phyloP scores from a whole-genome alignment of 2,888 invertebrate species.

The Scaptomyza parva region DNA sequence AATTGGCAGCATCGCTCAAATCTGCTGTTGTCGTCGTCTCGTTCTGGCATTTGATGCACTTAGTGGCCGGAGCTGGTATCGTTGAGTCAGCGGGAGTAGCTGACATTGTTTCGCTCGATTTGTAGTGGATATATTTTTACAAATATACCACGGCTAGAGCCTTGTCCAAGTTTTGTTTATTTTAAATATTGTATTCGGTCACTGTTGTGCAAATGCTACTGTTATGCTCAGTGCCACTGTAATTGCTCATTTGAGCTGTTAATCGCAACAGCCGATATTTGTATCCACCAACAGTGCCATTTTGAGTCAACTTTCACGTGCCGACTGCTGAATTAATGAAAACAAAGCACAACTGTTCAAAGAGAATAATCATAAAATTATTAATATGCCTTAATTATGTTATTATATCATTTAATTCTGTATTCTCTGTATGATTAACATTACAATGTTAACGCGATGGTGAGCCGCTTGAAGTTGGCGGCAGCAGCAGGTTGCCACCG shows the following conservation, averaged over 20 bases:
- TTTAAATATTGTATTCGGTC: slow-evolving; percentile 28
- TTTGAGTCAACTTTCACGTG: slow-evolving; percentile 19
- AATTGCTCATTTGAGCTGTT: slow-evolving; percentile 34
- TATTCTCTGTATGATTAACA: not conserved
- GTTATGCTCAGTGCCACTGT: slow-evolving; percentile 36
- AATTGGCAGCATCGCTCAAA: slow-evolving; percentile 1
- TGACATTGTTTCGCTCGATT: slow-evolving; percentile 30
- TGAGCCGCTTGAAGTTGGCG: slow-evolving; percentile 3
- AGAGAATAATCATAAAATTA: not conserved
- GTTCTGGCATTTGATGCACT: slow-evolving; percentile 41
- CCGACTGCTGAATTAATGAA: not conserved
- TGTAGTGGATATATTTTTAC: slow-evolving; percentile 2
- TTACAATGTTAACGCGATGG: slow-evolving; percentile 21
- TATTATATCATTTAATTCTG: not conserved
- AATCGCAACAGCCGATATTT: not conserved
- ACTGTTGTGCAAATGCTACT: slow-evolving; percentile 24
- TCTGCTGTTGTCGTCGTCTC: slow-evolving; percentile 9
- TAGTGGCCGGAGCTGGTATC: slow-evolving; percentile 3
- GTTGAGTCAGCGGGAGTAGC: not conserved
- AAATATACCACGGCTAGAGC: not conserved
- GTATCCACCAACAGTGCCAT: slow-evolving; percentile 26
- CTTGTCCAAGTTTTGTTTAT: slow-evolving; percentile 21
- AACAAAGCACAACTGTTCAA: not conserved
- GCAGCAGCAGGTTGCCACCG: not conserved
- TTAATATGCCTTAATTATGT: not conserved